Evolutionary conservation across 2,113 vertebrate species (phyloP).

Genomic region (Ailurus styani): DNA sequence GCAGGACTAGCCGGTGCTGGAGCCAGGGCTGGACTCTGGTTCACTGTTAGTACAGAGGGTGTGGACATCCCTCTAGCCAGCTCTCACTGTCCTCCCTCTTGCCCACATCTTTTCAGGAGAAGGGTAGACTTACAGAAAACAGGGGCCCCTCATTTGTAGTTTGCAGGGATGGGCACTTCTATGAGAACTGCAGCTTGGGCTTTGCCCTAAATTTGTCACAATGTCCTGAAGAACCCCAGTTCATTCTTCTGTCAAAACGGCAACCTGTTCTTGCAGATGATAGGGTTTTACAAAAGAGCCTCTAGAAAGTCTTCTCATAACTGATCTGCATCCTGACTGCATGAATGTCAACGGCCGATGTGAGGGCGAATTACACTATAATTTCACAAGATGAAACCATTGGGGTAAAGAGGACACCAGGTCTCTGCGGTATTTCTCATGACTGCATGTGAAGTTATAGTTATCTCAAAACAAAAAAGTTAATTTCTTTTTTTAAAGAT

Average conservation of each 20-base stretch:
- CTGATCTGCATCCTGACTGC: not conserved
- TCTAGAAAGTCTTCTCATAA: not conserved
- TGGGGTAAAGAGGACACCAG: no score
- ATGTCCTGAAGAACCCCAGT: not conserved
- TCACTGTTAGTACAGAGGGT: fast-evolving
- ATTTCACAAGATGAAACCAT: not conserved
- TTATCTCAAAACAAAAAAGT: not conserved
- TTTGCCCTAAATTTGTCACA: not conserved
- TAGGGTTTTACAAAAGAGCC: not conserved
- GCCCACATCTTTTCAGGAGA: not conserved
- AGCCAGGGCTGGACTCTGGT: not conserved
- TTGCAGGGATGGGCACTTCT: not conserved
- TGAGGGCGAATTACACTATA: not conserved
- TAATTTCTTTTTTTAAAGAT: not conserved
- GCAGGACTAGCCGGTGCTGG: not conserved
- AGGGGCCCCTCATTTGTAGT: not conserved
- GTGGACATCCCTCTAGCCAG: no score
- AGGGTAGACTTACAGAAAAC: not conserved
- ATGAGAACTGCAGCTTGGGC: not conserved
- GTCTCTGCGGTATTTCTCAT: not conserved
- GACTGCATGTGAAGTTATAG: not conserved
- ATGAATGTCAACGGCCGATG: no score
- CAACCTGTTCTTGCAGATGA: not conserved
- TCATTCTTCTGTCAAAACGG: not conserved
- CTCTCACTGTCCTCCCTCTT: not conserved